Evolutionary conservation across 2,888 invertebrate species (phyloP).

Genomic region (Drosophila eohydei): DNA sequence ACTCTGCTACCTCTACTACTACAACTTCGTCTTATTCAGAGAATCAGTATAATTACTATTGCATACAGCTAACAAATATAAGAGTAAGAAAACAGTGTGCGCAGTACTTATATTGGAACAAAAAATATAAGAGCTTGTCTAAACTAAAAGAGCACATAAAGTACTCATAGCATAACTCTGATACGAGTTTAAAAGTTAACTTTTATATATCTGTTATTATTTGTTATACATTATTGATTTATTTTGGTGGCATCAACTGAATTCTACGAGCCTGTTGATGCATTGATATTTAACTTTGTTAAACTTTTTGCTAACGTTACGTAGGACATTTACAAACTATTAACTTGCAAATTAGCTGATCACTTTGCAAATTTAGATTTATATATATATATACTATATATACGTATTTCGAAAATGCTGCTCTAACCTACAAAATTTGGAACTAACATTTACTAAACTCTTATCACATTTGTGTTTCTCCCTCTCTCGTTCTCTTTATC

Average conservation of each 20-base stretch:
- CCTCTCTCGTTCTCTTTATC: not conserved
- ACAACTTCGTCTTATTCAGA: not conserved
- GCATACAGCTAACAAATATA: not conserved
- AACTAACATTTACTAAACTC: conserved; percentile 26
- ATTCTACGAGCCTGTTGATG: conserved; percentile 42
- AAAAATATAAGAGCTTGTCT: not conserved
- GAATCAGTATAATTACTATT: not conserved
- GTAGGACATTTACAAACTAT: conserved; percentile 69
- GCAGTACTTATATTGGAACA: not conserved
- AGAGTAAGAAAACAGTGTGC: not conserved
- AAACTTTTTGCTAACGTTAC: conserved; percentile 77
- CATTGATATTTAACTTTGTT: conserved; percentile 68
- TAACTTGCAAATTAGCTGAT: conserved; percentile 62
- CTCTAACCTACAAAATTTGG: conserved; percentile 16
- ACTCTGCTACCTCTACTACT: not conserved
- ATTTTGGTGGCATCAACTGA: conserved; percentile 43
- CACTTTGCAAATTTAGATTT: conserved; percentile 54
- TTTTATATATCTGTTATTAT: conserved; percentile 21
- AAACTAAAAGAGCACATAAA: not conserved
- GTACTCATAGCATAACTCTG: conserved; percentile 20
- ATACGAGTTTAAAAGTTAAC: not conserved
- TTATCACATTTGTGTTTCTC: conserved; percentile 5
- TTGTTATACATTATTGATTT: conserved; percentile 5
- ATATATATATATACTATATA: conserved; percentile 29
- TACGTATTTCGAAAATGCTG: conserved; percentile 41